Conservation (phyloP, 2,888 invertebrate genomes). For the Plebejus melissa region DNA sequence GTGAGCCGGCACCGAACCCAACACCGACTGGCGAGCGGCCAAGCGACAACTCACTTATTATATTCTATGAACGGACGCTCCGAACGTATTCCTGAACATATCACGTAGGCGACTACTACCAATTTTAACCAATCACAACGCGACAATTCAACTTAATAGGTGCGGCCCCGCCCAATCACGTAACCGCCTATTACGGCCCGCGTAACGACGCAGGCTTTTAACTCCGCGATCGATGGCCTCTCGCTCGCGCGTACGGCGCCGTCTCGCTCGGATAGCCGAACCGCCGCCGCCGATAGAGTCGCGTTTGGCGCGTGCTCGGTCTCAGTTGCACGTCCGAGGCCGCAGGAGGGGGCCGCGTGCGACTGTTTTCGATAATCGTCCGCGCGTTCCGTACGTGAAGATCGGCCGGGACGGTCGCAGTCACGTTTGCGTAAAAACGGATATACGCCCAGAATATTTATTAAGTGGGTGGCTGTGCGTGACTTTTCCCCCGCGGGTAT, state of each 20-base stretch:
- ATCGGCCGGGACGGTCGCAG: constrained; percentile 74
- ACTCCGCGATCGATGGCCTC: constrained; percentile 65
- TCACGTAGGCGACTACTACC: constrained; percentile 77
- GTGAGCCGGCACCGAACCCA: constrained; percentile 64
- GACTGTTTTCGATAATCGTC: constrained; percentile 78
- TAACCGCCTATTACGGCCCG: constrained; percentile 79
- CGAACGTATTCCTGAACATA: constrained; percentile 79
- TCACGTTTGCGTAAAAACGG: constrained; percentile 79
- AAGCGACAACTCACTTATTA: constrained; percentile 75
- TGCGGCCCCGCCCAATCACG: constrained; percentile 77
- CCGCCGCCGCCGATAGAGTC: constrained; percentile 71
- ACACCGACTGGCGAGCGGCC: constrained; percentile 68
- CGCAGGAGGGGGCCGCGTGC: constrained; percentile 76
- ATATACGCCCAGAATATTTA: constrained; percentile 82
- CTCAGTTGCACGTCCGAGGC: constrained; percentile 77
- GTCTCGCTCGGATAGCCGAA: constrained; percentile 61
- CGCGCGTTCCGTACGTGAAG: constrained; percentile 78
- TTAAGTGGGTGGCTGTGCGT: constrained; percentile 79
- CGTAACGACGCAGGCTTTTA: constrained; percentile 78
- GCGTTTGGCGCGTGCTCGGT: constrained; percentile 74
- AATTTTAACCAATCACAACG: constrained; percentile 78
- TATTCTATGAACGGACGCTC: constrained; percentile 75
- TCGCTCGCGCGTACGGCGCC: constrained; percentile 49
- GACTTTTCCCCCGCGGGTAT: constrained; percentile 76
- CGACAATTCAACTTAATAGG: constrained; percentile 78